phyloP scores from a whole-genome alignment of 2,888 invertebrate genomes.

The Elegia similella region DNA sequence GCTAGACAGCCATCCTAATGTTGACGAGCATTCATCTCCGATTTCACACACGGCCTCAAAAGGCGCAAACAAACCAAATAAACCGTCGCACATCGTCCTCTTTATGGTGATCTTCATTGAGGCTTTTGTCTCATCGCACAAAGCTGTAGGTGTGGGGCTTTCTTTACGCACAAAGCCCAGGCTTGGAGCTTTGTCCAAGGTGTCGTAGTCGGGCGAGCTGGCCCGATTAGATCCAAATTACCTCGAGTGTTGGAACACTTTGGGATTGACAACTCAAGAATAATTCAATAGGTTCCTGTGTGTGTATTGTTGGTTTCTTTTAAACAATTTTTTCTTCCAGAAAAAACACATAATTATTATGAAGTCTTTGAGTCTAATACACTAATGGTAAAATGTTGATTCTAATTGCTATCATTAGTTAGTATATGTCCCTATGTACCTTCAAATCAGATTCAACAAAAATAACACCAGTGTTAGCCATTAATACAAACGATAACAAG shows the following conservation, averaged over 20 bases:
- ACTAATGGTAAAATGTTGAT: too few relatives aligned
- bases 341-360: too few relatives aligned
- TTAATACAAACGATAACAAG: too few relatives aligned
- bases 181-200: conserved; percentile 7
- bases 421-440: too few relatives aligned
- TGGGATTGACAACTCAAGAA: background rate
- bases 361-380: too few relatives aligned
- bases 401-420: too few relatives aligned
- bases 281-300: too few relatives aligned
- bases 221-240: conserved; percentile 9
- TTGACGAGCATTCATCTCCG: conserved; percentile 3
- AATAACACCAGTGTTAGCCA: too few relatives aligned
- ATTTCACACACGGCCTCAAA: conserved; percentile 1
- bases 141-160: conserved; percentile 8
- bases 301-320: too few relatives aligned
- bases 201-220: conserved; percentile 2
- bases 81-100: background rate
- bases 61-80: conserved; percentile 6
- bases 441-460: too few relatives aligned
- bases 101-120: conserved; percentile 13
- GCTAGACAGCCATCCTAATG: conserved; percentile 17
- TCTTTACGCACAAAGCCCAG: conserved; percentile 10
- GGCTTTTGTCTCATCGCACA: conserved; percentile 1
- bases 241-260: background rate
- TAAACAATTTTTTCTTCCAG: too few relatives aligned